Evolutionary conservation across 2,888 invertebrate species (phyloP).

Genomic region (Dexiosoma caninum): DNA sequence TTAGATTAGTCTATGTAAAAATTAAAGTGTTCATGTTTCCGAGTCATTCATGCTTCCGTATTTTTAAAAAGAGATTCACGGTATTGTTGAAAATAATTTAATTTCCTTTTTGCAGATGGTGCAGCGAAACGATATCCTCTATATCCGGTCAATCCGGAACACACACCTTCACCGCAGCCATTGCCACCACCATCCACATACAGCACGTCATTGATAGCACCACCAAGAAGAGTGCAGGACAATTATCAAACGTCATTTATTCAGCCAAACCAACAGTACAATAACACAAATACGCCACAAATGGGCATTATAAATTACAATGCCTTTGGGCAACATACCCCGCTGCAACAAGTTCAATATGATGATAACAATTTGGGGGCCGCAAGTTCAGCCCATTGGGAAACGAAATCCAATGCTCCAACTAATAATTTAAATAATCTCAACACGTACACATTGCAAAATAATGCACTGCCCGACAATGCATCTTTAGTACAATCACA

Average conservation of each 20-base stretch:
- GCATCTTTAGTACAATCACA: conserved; percentile 46
- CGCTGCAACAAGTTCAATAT: conserved; percentile 56
- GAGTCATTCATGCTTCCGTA: no score
- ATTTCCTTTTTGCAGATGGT: conserved; percentile 68
- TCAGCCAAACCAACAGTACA: conserved; percentile 70
- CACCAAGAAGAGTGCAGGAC: conserved; percentile 63
- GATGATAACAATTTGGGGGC: conserved; percentile 68
- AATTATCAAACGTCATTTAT: conserved; percentile 65
- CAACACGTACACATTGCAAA: conserved; percentile 71
- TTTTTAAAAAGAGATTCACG: no score
- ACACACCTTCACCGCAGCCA: conserved; percentile 77
- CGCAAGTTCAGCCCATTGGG: conserved; percentile 64
- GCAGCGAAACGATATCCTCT: conserved; percentile 75
- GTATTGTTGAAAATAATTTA: not conserved
- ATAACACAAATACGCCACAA: conserved; percentile 42
- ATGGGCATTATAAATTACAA: conserved; percentile 66
- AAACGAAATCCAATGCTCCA: conserved; percentile 67
- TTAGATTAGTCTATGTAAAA: no score
- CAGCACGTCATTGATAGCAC: conserved; percentile 75
- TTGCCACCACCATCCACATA: conserved; percentile 74
- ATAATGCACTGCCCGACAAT: conserved; percentile 66
- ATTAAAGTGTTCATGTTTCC: no score
- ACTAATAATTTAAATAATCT: conserved; percentile 71
- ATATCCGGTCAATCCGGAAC: conserved; percentile 72
- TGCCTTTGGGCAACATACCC: conserved; percentile 69